Evolutionary conservation across 2,888 invertebrate species (phyloP), one percentile per base, ranked within the genome.

Genomic region (Drosophila anomelani): DNA sequence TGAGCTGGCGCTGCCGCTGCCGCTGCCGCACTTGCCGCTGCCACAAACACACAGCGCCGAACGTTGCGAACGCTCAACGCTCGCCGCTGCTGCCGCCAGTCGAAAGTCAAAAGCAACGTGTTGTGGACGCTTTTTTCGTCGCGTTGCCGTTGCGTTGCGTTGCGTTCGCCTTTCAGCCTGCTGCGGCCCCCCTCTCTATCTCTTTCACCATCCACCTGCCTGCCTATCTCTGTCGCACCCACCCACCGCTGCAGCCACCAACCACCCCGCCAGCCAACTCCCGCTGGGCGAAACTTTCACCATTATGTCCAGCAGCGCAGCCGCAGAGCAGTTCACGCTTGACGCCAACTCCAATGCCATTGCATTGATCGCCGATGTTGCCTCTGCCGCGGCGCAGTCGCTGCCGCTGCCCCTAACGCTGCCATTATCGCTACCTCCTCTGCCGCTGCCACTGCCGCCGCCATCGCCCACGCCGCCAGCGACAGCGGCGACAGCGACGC

Each of bases 61-160:
- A 44, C 44, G 76, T 85, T 66, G 77, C 80, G 70, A 66, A 81
- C 88, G 82, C 78, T 80, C 73, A 77, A 78, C 78, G 60, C 71
- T 47, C 53, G 60, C 69, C 76, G 71, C 82, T 79, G 85, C 89
- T 79, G 84, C 85, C 89, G 67, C 88, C 89, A 85, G 85, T 85
- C 85, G 85, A 85, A 85, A 85, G 85, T 88, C 86, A 89, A 85
- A 85, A 85, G 85, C 90, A 85, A 89, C 85, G 85, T 85, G 85
- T 85, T 85, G 90, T 85, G 85, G 85, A 85, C 85, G 85, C 89
- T 88, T 88, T 89, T 78, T 88, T 89, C 76, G 76, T 76, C 77
- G 72, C 77, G 69, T 88, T 85, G 69, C 78, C 87, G 71, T 79
- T 77, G 85, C 83, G 87, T 79, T 77, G 85, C 83, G 87, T 89